Percentiles rank a stretch among this genome's conserved stretches.
Evolutionary conservation across 2,113 vertebrate genomes (phyloP).

Genomic region (Tupaia tana): DNA sequence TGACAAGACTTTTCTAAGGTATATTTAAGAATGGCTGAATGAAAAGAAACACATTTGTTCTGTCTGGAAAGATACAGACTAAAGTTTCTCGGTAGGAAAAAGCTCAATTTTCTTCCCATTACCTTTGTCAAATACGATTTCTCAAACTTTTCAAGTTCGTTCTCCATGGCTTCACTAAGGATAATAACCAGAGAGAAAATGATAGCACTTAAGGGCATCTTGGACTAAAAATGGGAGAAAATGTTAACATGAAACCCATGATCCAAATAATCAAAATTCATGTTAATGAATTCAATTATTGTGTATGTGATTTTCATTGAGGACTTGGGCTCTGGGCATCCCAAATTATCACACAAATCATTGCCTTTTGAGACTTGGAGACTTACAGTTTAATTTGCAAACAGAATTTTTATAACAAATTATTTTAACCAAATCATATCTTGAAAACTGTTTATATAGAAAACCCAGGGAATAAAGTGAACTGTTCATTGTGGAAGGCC

Average conservation of each 20-base stretch:
- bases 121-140: slow-evolving; percentile 7
- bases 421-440: slow-evolving; percentile 82
- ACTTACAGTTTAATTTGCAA: slow-evolving; percentile 87
- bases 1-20: slow-evolving; percentile 5
- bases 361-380: slow-evolving; percentile 70
- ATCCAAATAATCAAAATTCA: slow-evolving; percentile 23
- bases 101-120: slow-evolving; percentile 42
- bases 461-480: slow-evolving; percentile 89
- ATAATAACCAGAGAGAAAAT: slow-evolving; percentile 60
- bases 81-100: slow-evolving; percentile 38
- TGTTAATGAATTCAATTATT: slow-evolving; percentile 39
- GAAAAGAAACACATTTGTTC: slow-evolving; percentile 23
- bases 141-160: slow-evolving; percentile 40
- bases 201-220: slow-evolving; percentile 21
- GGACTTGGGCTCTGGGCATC: slow-evolving; percentile 72
- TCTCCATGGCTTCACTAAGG: slow-evolving; percentile 52
- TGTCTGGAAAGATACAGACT: slow-evolving; percentile 35
- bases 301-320: slow-evolving; percentile 32
- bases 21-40: slow-evolving; percentile 7
- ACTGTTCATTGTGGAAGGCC: slow-evolving; percentile 89
- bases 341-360: slow-evolving; percentile 72
- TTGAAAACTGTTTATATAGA: slow-evolving; percentile 87
- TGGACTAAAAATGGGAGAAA: slow-evolving; percentile 55
- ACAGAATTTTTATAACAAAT: slow-evolving; percentile 85
- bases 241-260: slow-evolving; percentile 52